Evolutionary conservation across 2,113 vertebrate genomes (phyloP), one percentile per base, ranked within the genome.

Genomic region (Naja naja): DNA sequence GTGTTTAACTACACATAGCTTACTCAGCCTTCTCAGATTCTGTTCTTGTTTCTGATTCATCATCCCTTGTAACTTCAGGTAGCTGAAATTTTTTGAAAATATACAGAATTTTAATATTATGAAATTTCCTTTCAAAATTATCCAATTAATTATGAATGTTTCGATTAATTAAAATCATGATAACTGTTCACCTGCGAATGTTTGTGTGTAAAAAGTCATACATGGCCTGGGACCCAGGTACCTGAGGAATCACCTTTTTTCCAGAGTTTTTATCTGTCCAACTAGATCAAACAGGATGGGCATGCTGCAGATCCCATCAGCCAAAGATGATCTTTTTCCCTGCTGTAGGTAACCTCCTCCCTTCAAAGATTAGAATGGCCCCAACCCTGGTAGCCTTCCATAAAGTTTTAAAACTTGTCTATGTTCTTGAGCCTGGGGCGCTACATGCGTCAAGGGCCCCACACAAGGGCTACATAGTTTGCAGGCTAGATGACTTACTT

Each of bases 1-100:
- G 22, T 3, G 22, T 47, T 54, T 30, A 89, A 64, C 34, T 45
- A 93, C 55, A 94, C 87, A 89, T 90, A 43, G 99, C 99, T 99
- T 97, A 99, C 99, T 99, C 99, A 34, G 98, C 98, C 94, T 99
- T 99, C 96, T 99, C 99, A 6, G 98, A 96, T 94, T 99, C 99
- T 12, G 97, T 96, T 96, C 98, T 99, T 95, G 97, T 97, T 95
- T 99, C 98, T 93, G 94, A 95, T 92, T 98, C 98, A 91, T 94
- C 90, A 64, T 97, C 96, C 88, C 96, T 98, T 91, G 96, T 96
- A 92, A 98, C 98, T 96, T 98, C 99, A 91, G 98, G 98, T 90
- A 98, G 98, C 98, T 97, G 93, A 94, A 97, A 52, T 89, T 86
- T 96, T 90, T 97, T 91, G 94, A 88, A 91, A 53, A 0, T 89